Evolutionary conservation across 2,797 vertebrate species (phyloP).

Genomic region (Enteromius viviparus): DNA sequence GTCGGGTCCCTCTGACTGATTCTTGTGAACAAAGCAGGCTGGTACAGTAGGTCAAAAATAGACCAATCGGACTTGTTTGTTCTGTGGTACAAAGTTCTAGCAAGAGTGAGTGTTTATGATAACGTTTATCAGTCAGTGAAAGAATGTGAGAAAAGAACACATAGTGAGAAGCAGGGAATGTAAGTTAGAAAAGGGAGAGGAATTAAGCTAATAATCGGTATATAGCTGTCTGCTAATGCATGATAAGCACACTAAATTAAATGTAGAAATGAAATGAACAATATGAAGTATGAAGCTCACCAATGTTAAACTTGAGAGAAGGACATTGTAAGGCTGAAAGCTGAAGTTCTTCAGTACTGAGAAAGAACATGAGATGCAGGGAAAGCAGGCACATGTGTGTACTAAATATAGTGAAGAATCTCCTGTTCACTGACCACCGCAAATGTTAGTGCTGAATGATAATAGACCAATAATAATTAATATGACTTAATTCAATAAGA

Average conservation of each 20-base stretch:
- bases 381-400: constrained; percentile 8
- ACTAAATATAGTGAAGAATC: constrained; percentile 54
- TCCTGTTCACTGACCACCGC: constrained; percentile 22
- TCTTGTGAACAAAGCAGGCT: constrained; percentile 47
- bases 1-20: constrained; percentile 54
- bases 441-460: constrained; percentile 28
- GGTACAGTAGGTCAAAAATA: constrained; percentile 29
- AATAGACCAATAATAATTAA: not conserved
- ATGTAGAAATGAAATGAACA: not conserved
- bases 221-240: not conserved
- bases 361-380: constrained; percentile 39
- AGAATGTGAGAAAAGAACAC: constrained; percentile 67
- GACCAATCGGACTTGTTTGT: constrained; percentile 53
- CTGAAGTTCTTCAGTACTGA: not conserved
- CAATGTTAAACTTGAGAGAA: constrained; percentile 16
- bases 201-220: not conserved
- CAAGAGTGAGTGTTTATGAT: constrained; percentile 61
- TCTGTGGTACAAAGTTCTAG: constrained; percentile 74
- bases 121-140: constrained; percentile 67
- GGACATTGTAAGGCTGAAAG: not conserved
- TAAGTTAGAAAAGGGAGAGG: not conserved
- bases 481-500: not conserved
- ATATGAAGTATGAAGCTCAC: constrained; percentile 8
- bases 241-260: not conserved
- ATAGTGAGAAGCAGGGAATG: constrained; percentile 47